Conservation (phyloP, 2,888 invertebrate genomes). For the Neoscelio sp. region DNA sequence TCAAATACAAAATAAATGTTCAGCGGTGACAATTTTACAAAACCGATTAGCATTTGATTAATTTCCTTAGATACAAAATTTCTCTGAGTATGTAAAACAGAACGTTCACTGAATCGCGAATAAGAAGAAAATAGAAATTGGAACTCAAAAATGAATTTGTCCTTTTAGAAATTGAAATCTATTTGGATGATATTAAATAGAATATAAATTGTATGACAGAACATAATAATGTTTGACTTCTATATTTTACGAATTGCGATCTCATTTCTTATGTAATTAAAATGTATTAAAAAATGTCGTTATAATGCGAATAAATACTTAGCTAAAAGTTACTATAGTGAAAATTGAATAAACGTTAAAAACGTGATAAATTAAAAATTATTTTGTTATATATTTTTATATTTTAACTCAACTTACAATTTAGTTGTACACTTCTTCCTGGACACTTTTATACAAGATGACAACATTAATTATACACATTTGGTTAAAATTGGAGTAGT, state of each 20-base stretch:
- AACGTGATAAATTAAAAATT: too few relatives aligned
- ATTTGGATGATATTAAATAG: slow-evolving; percentile 21
- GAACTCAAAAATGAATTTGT: slow-evolving; percentile 20
- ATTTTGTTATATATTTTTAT: too few relatives aligned
- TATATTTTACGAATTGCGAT: slow-evolving; percentile 25
- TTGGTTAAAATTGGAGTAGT: too few relatives aligned
- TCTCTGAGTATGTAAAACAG: too few relatives aligned
- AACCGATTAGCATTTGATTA: slow-evolving; percentile 29
- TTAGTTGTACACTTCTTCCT: too few relatives aligned
- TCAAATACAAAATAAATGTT: slow-evolving; percentile 13
- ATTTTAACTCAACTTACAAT: too few relatives aligned
- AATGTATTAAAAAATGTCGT: slow-evolving; percentile 7
- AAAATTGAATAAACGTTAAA: too few relatives aligned
- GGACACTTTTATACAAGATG: too few relatives aligned
- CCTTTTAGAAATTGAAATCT: slow-evolving; percentile 48
- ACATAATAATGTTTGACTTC: slow-evolving; percentile 41
- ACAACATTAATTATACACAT: too few relatives aligned
- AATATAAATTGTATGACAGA: slow-evolving; percentile 31
- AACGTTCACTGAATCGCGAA: slow-evolving; percentile 7
- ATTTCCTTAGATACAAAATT: slow-evolving; percentile 9
- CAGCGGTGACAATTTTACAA: slow-evolving; percentile 14
- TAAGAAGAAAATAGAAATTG: slow-evolving; percentile 20
- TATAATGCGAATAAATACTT: too few relatives aligned
- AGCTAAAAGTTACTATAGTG: too few relatives aligned
- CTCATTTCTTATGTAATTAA: slow-evolving; percentile 2